A percentile compares a stretch with the other conserved stretches of the same genome.
Evolutionary conservation across 2,888 invertebrate species (phyloP).

Genomic region (Campaea margaritaria): DNA sequence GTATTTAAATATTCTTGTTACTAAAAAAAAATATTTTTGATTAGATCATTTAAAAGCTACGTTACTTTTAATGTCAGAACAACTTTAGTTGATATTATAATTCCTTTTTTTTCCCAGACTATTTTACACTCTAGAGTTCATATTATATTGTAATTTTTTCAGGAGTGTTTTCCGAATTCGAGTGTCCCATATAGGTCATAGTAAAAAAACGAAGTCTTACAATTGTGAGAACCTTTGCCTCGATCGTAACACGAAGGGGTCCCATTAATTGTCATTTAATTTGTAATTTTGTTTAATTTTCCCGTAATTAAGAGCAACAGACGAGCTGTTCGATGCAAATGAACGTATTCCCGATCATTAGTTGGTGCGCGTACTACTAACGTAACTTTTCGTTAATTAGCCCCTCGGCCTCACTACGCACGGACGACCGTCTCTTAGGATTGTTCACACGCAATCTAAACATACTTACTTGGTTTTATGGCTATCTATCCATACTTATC

Average conservation of each 20-base stretch:
- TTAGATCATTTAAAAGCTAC: too few relatives aligned
- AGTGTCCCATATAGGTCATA: too few relatives aligned
- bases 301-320: slow-evolving; percentile 78
- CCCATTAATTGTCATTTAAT: slow-evolving; percentile 76
- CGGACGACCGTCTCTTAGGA: slow-evolving; percentile 54
- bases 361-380: slow-evolving; percentile 78
- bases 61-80: too few relatives aligned
- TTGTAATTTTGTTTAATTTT: slow-evolving; percentile 72
- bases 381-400: slow-evolving; percentile 82
- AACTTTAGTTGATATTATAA: too few relatives aligned
- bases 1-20: too few relatives aligned
- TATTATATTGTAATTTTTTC: too few relatives aligned
- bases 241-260: slow-evolving; percentile 35
- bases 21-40: too few relatives aligned
- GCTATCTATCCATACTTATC: too few relatives aligned
- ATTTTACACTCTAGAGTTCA: too few relatives aligned
- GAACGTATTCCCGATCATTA: slow-evolving; percentile 82
- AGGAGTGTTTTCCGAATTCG: too few relatives aligned
- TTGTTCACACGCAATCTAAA: slow-evolving; percentile 63
- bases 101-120: neutral
- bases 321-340: slow-evolving; percentile 82
- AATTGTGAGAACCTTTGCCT: slow-evolving; percentile 47
- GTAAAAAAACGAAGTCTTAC: too few relatives aligned
- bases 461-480: neutral
- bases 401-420: slow-evolving; percentile 67